phyloP scores from a whole-genome alignment of 2,888 invertebrate genomes.

The Chouioia cunea region DNA sequence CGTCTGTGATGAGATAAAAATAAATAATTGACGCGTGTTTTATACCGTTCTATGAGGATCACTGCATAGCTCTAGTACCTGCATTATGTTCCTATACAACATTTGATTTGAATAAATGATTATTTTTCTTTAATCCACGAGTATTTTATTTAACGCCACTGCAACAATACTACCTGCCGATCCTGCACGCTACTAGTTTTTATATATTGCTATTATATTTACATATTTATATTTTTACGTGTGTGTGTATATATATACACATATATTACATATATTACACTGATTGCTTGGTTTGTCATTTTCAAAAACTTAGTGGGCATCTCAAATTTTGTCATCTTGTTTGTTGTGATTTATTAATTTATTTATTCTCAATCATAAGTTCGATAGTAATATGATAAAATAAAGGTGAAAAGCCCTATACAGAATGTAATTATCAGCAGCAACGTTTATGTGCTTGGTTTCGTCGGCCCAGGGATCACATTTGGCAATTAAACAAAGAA shows the following conservation, averaged over 20 bases:
- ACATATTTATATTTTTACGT: slow-evolving; percentile 11
- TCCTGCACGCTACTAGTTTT: slow-evolving; percentile 40
- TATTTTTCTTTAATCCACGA: slow-evolving; percentile 57
- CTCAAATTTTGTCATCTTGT: too few species aligned
- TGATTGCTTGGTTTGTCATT: slow-evolving; percentile 1
- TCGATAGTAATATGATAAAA: too few species aligned
- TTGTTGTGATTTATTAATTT: too few species aligned
- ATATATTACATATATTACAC: slow-evolving; percentile 3
- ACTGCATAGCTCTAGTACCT: slow-evolving; percentile 54
- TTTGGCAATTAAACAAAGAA: too few species aligned
- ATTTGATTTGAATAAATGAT: slow-evolving; percentile 56
- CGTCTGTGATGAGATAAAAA: slow-evolving; percentile 12
- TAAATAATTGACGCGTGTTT: slow-evolving; percentile 42
- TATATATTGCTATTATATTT: slow-evolving; percentile 17
- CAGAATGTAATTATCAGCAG: too few species aligned
- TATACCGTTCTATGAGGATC: slow-evolving; percentile 42
- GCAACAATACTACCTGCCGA: slow-evolving; percentile 24
- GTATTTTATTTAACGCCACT: slow-evolving; percentile 44
- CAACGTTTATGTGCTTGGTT: too few species aligned
- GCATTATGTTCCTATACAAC: slow-evolving; percentile 57
- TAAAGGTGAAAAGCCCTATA: too few species aligned
- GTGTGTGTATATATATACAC: slow-evolving; percentile 1
- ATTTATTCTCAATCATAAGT: too few species aligned
- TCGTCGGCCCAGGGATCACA: too few species aligned
- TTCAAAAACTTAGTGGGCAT: background rate